phyloP scores from a whole-genome alignment of 2,113 vertebrate genomes.

The Peromyscus californicus region DNA sequence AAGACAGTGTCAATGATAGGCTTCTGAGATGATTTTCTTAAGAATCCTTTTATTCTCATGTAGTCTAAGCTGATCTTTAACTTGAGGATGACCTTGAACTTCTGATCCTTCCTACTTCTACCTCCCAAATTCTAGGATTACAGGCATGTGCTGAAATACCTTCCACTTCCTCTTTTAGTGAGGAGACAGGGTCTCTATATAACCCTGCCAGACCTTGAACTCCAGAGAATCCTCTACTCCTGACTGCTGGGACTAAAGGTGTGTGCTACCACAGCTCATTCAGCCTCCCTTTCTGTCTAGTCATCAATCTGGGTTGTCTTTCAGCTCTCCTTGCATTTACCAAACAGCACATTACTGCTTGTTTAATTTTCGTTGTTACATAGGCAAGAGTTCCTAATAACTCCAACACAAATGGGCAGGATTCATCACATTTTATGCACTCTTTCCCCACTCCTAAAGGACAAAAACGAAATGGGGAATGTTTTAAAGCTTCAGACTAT shows the following conservation, averaged over 20 bases:
- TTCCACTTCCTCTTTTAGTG: not conserved
- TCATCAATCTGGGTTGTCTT: not conserved
- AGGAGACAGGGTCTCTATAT: not conserved
- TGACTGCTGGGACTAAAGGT: not conserved
- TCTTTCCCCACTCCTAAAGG: not conserved
- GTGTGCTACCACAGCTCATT: not conserved
- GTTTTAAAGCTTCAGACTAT: constrained; percentile 41
- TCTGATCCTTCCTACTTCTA: not conserved
- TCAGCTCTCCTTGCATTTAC: not conserved
- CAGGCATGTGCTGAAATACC: not conserved
- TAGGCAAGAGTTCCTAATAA: constrained; percentile 28
- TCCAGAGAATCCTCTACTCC: not conserved
- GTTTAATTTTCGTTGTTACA: constrained; percentile 7
- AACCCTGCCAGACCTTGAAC: not conserved
- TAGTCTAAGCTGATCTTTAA: not conserved
- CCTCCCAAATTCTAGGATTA: not conserved
- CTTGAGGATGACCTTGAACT: not conserved
- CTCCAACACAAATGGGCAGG: not conserved
- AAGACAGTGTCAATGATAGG: not conserved
- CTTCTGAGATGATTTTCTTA: not conserved
- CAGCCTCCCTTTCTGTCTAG: not conserved
- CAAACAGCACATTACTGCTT: not conserved
- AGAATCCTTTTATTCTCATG: not conserved
- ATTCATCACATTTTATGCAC: not conserved
- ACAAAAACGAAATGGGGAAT: constrained; percentile 55